A percentile compares a stretch with the other conserved stretches of the same genome.
These are phyloP conservation scores for Frankliniella intonsa DNA, from an alignment of 2,888 invertebrate genomes.

Conservation along the genomic window DNA sequence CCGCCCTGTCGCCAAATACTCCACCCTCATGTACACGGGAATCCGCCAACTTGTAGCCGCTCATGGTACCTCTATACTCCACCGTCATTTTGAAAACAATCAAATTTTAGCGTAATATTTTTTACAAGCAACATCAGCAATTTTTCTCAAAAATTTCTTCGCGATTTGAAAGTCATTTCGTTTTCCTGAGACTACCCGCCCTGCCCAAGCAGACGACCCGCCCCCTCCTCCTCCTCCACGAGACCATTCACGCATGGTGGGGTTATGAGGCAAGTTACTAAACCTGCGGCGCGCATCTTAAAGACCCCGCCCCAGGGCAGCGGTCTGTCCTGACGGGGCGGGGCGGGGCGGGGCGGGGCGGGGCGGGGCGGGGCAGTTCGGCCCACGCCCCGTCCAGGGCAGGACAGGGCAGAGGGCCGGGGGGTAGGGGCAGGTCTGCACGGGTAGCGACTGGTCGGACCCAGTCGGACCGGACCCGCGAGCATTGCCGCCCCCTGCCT, in stretches of 20 bases:
- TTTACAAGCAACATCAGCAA: too few relatives aligned
- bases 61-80: too few relatives aligned
- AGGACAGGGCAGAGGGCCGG: not conserved
- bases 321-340: not conserved
- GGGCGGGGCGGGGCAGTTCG: not conserved
- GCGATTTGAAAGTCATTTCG: too few relatives aligned
- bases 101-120: too few relatives aligned
- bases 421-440: not conserved
- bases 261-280: slow-evolving; percentile 20
- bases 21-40: too few relatives aligned
- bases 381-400: not conserved
- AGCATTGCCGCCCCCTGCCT: too few relatives aligned
- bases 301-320: not conserved
- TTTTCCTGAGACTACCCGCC: too few relatives aligned
- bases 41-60: too few relatives aligned
- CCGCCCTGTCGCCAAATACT: not conserved
- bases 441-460: not conserved
- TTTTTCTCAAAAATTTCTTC: too few relatives aligned
- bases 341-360: not conserved
- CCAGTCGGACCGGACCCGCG: too few relatives aligned
- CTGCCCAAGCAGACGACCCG: not conserved
- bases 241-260: not conserved
- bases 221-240: not conserved
- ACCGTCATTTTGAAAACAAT: too few relatives aligned
- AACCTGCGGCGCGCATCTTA: not conserved